phyloP scores from a whole-genome alignment of 2,797 vertebrate genomes.

The Staurois parvus region DNA sequence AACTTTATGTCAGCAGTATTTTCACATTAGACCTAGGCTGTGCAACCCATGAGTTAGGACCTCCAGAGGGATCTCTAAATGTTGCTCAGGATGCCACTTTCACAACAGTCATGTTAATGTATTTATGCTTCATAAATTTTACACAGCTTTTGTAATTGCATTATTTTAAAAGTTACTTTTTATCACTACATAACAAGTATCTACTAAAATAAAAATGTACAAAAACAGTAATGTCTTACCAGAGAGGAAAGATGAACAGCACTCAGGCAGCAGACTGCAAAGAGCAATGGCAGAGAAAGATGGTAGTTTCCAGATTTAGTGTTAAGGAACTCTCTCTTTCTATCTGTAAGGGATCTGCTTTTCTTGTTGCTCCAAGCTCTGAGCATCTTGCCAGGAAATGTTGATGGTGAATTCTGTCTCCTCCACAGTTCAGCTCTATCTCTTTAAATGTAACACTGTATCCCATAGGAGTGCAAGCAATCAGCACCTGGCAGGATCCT shows the following conservation, averaged over 20 bases:
- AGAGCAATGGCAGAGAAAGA: conserved; percentile 31
- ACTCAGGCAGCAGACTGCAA: conserved; percentile 69
- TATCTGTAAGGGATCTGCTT: conserved; percentile 44
- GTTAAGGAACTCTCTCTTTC: conserved; percentile 60
- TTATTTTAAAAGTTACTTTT: background rate
- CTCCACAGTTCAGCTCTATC: conserved; percentile 19
- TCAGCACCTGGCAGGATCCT: conserved; percentile 63
- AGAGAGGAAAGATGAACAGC: conserved; percentile 64
- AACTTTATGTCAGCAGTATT: background rate
- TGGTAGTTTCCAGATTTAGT: conserved; percentile 34
- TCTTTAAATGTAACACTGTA: conserved; percentile 61
- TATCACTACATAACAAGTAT: background rate
- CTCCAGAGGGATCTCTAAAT: background rate
- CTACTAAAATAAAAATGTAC: background rate
- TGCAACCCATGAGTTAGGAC: background rate
- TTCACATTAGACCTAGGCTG: background rate
- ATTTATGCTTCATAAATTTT: background rate
- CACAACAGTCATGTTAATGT: background rate
- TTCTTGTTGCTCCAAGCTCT: background rate
- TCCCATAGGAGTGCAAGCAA: conserved; percentile 65
- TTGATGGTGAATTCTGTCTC: conserved; percentile 27
- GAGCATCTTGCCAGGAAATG: conserved; percentile 52
- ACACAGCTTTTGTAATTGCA: too few species aligned
- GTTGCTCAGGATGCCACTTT: background rate
- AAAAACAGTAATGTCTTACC: conserved; percentile 63